phyloP scores from a whole-genome alignment of 2,888 invertebrate genomes.

The Caenorhabditis imperialis region DNA sequence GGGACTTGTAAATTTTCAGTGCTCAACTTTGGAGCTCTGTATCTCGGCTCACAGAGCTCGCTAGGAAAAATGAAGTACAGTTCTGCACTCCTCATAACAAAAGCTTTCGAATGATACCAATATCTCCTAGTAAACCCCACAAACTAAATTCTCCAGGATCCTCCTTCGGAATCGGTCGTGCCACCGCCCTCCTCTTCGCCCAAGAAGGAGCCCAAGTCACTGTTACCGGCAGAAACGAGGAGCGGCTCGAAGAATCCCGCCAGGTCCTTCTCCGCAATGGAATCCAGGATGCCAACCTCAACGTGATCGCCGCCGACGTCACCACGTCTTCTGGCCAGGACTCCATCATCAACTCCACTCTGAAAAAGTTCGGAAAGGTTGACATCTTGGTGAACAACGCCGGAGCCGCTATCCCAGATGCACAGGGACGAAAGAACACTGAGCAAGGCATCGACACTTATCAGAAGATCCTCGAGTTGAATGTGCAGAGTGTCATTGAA shows the following conservation, averaged over 20 bases:
- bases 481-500: slow-evolving; percentile 42
- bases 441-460: slow-evolving; percentile 20
- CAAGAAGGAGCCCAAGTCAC: slow-evolving; percentile 57
- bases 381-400: slow-evolving; percentile 37
- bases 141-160: too few species aligned
- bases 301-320: slow-evolving; percentile 32
- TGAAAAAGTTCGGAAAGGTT: slow-evolving; percentile 43
- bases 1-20: too few species aligned
- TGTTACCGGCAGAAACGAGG: slow-evolving; percentile 53
- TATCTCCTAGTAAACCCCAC: too few species aligned
- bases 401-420: slow-evolving; percentile 14
- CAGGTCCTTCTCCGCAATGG: slow-evolving; percentile 24
- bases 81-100: too few species aligned
- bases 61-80: too few species aligned
- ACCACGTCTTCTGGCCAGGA: slow-evolving; percentile 33
- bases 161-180: slow-evolving; percentile 58
- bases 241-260: slow-evolving; percentile 35
- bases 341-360: slow-evolving; percentile 27
- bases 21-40: too few species aligned
- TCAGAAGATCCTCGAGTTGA: slow-evolving; percentile 13
- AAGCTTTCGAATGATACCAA: too few species aligned
- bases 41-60: too few species aligned
- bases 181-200: slow-evolving; percentile 53
- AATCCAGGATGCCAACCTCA: slow-evolving; percentile 6
- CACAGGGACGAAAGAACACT: slow-evolving; percentile 1